Evolutionary conservation across 53 echinoderm and acorn worm species (phyloP), one percentile per base, ranked within the genome.

Genomic region (Mesocentrotus franciscanus): DNA sequence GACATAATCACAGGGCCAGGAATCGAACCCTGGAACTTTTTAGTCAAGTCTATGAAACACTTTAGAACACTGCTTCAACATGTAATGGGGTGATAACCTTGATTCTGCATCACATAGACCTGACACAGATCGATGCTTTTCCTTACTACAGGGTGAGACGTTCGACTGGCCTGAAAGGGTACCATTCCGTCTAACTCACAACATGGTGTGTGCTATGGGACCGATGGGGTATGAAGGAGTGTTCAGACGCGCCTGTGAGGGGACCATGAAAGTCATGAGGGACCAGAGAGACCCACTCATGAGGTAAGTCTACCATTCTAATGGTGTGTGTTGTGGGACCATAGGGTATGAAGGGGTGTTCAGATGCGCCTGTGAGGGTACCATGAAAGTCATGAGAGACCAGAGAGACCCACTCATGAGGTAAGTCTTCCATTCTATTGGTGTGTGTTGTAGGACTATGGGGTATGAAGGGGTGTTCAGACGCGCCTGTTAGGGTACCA

Each of bases 91-190:
- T 66, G 66, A 13, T 61, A 61, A 61, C 61, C 24, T 71, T 71
- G 64, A 20, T 64, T 14, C 20, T 64, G 20, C 20, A 14, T 64
- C 20, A 18, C 64, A 64, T 14, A 18, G 15, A 18, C 64, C 64
- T 4, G 18, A 64, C 64, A 64, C 15, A 64, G 5, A 15, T 84
- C 2, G 1, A 49, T 84, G 7, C 11, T n/a, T 24, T 55, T 87
- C 1, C 8, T 57, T 58, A n/a, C 56, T 24, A 18, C 78, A 98
- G 98, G 99, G 99, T 57, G 97, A 97, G 95, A 99, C 99, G 0
- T 99, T 99, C 96, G 99, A 99, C 60, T 99, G 94, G 95, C 99
- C 99, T 9, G 99, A 99, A 96, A 84, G 96, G 66, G 99, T 99
- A 17, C 99, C 99, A 16, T 99, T 99, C 92, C 96, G 99, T 56